These are phyloP conservation scores for Caenorhabditis sp. DNA, from an alignment of 2,888 invertebrate species.

Conservation along the genomic window DNA sequence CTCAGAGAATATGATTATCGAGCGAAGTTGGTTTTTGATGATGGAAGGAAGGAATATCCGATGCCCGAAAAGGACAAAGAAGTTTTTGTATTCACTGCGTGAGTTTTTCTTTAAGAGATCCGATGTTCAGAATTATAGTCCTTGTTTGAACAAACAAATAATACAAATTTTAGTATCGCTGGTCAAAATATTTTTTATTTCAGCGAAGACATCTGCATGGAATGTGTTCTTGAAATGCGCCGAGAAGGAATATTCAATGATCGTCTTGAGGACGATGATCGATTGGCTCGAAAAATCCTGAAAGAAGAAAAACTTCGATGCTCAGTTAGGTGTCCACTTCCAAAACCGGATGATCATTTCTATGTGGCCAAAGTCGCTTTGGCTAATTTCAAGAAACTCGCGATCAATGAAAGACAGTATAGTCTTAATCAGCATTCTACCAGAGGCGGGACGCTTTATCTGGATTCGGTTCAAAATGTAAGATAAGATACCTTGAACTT, in stretches of 20 bases:
- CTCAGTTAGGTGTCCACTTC: slow-evolving; percentile 16
- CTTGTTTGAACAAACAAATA: too few relatives aligned
- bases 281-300: slow-evolving; percentile 35
- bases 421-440: slow-evolving; percentile 7
- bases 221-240: slow-evolving; percentile 53
- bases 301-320: slow-evolving; percentile 47
- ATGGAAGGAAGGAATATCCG: slow-evolving; percentile 25
- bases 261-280: slow-evolving; percentile 42
- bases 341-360: slow-evolving; percentile 18
- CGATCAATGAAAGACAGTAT: slow-evolving; percentile 15
- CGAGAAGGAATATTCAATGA: slow-evolving; percentile 52
- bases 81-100: slow-evolving; percentile 33
- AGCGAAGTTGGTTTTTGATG: slow-evolving; percentile 16
- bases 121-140: not conserved
- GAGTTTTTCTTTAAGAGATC: slow-evolving; percentile 7
- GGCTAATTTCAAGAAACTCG: slow-evolving; percentile 33
- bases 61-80: slow-evolving; percentile 23
- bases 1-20: slow-evolving; percentile 49
- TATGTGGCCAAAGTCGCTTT: slow-evolving; percentile 46
- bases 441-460: slow-evolving; percentile 11
- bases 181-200: too few relatives aligned
- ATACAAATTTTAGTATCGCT: too few relatives aligned
- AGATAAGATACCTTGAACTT: not conserved
- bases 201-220: slow-evolving; percentile 60
- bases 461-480: slow-evolving; percentile 18